phyloP scores from a whole-genome alignment of 2,797 vertebrate species.

The Coccyzus lansbergi region DNA sequence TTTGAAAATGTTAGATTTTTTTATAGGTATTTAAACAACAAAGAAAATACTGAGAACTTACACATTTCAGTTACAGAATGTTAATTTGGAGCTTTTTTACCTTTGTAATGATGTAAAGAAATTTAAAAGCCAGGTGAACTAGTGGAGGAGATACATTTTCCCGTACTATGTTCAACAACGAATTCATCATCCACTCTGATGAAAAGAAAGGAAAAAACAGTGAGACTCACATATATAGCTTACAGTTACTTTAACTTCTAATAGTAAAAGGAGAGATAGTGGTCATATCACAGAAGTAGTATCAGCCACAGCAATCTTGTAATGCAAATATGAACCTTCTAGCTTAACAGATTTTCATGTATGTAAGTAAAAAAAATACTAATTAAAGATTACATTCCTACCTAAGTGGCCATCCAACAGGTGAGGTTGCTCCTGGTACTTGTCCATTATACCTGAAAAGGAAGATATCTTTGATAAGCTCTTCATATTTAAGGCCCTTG shows the following conservation, averaged over 20 bases:
- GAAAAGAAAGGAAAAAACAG: background rate
- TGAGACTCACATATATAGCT: background rate
- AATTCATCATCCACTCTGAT: conserved; percentile 92
- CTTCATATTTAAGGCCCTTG: background rate
- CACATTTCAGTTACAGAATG: background rate
- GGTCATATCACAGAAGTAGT: background rate
- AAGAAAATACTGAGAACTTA: background rate
- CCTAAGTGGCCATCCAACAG: conserved; percentile 93
- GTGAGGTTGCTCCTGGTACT: conserved; percentile 95
- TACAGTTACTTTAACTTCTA: background rate
- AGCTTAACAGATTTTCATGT: background rate
- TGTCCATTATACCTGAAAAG: conserved; percentile 89
- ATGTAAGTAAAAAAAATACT: background rate
- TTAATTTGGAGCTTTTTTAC: conserved; percentile 61
- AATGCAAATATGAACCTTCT: background rate
- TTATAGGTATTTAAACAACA: background rate
- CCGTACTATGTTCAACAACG: conserved; percentile 82
- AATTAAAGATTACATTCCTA: conserved; percentile 65
- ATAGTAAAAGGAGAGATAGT: background rate
- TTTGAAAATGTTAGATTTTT: background rate
- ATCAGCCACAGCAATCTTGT: background rate
- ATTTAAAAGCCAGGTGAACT: conserved; percentile 90
- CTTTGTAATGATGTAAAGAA: conserved; percentile 95
- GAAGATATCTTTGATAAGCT: background rate
- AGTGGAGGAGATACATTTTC: conserved; percentile 83